Evolutionary conservation across 2,888 invertebrate species (phyloP), one percentile per base, ranked within the genome.

Genomic region (Chalcis sispes): DNA sequence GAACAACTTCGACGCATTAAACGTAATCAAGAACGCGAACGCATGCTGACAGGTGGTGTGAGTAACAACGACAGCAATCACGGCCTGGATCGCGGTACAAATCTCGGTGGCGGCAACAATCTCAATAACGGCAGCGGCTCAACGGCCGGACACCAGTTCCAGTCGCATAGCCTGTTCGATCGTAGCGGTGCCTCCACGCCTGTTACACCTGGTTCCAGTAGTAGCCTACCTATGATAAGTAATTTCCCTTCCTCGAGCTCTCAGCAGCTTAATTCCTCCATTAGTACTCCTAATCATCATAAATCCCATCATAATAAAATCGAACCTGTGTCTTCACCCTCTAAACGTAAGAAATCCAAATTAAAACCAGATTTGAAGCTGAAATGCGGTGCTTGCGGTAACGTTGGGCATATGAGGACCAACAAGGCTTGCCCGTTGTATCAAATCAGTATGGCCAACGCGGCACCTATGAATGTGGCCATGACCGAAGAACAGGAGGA

Each of bases 401-500:
- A 95, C 86, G 94, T 94, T 5, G 93, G 93, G 0, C 93, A 93
- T 84, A 93, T 93, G 93, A 90, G 98, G 70, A 99, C 99, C 0
- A 99, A 99, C 90, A 98, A 98, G 88, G 96, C 98, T 13, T 99
- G 99, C 89, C 99, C 98, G 0, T 89, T 97, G 64, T 99, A 98
- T 89, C 95, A 95, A 76, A 94, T 94, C 73, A 71, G 78, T 29
- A 73, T 78, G 15, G 77, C 29, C 10, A 54, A 54, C 4, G 10
- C 59, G 0, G 36, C 59, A 8, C 94, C 50, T 93, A 92, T 82
- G 93, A 93, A 50, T 15, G 67, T 72, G 1, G 92, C 94, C 0
- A 90, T 94, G 89, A 94, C 94, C 0, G 96, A 97, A 82, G 95
- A 96, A 82, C 93, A 96, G 83, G 94, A 94, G 83, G 95, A 95